Evolutionary conservation across 1,140 invertebrate species (phyloP), one percentile per base, ranked within the genome.

Genomic region (Tetragonula clypearis): DNA sequence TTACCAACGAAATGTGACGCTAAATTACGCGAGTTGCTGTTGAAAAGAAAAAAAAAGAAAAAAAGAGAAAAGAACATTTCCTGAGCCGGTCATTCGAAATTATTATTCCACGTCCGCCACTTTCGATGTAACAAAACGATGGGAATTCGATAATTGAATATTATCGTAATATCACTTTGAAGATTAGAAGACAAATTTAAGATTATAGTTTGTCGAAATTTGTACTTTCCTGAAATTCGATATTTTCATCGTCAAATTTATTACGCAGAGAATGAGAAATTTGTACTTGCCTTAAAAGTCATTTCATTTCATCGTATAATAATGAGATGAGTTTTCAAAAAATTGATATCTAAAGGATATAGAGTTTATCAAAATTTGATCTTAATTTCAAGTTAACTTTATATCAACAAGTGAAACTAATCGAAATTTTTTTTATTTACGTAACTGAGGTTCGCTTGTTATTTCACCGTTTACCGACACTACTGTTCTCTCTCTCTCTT

Each of bases 31-130:
- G 82, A 82, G 21, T 6, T 30, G 12, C 26, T 41, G 21, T 3
- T 23, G 41, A 26, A 49, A 77, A 35, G 3, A 35, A 66, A 77
- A 77, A 69, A 78, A 60, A 77, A 35, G 3, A 35, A 66, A 77
- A 77, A 69, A 78, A 60, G 23, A 60, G 65, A 78, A 60, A 69
- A 71, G 55, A 62, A n/a, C 53, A 5, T 35, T 83, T 77, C 6
- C n/a, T 23, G 19, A 30, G 58, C 2, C 0, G 14, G 14, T 62
- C 2, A 1, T 23, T 56, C 11, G 49, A n/a, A 69, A 56, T 69
- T 69, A 53, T 53, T 41, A 75, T 56, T 75, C 73, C n/a, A 8
- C 53, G 49, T 74, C 21, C n/a, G 9, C 8, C 19, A 49, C 41
- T 0, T 49, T 49, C 41, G 41, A 49, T 49, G 41, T 26, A 14